Evolutionary conservation across 2,113 vertebrate genomes (phyloP).

Genomic region (Cryptomyrus ogoouensis): DNA sequence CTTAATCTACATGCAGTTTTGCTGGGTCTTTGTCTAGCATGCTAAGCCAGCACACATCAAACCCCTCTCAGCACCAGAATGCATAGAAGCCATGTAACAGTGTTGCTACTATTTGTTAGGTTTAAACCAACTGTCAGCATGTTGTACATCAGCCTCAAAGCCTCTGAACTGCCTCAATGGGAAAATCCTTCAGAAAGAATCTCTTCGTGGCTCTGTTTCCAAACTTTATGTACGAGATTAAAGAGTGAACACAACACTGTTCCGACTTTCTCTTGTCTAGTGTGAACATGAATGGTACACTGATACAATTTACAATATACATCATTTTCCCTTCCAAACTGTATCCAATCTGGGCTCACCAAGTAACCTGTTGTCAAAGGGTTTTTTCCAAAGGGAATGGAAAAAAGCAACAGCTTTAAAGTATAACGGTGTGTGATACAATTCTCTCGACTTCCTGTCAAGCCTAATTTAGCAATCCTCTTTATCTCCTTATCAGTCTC

Average conservation of each 20-base stretch:
- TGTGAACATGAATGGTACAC: background rate
- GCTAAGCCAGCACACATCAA: background rate
- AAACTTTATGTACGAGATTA: conserved; percentile 14
- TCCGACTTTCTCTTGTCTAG: background rate
- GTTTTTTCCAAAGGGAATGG: background rate
- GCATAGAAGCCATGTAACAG: background rate
- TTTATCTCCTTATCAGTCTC: background rate
- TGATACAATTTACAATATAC: background rate
- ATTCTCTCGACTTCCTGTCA: background rate
- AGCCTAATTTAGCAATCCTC: background rate
- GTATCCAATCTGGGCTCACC: background rate
- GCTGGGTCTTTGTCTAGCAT: background rate
- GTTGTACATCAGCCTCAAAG: conserved; percentile 8
- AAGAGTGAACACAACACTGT: background rate
- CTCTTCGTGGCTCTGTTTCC: conserved; percentile 6
- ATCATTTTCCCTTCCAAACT: background rate
- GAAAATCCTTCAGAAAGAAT: conserved; percentile 19
- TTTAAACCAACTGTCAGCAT: conserved; percentile 26
- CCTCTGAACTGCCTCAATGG: conserved; percentile 18
- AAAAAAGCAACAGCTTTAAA: background rate
- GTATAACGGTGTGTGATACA: background rate
- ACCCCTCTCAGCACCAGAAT: background rate
- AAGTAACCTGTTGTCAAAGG: background rate
- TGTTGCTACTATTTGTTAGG: conserved; percentile 21
- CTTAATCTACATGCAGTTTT: background rate